Evolutionary conservation across 2,113 vertebrate species (phyloP).

Genomic region (Psophia crepitans): DNA sequence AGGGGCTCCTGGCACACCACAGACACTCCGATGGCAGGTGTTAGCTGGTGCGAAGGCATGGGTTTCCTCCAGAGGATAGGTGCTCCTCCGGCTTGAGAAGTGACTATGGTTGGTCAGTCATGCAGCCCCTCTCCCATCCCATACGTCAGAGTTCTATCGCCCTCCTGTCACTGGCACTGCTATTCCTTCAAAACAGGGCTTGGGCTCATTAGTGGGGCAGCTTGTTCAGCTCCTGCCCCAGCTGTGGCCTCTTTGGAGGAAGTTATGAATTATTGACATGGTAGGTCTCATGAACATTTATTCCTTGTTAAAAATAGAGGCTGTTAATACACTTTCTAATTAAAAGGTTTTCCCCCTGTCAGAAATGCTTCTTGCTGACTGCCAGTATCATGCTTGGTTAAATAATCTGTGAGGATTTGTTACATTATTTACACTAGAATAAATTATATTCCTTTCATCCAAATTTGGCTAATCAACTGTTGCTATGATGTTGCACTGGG

Average conservation of each 20-base stretch:
- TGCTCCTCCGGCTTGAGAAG: neutral
- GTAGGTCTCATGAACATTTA: neutral
- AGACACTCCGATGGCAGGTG: fast-evolving
- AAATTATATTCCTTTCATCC: neutral
- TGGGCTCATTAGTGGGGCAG: neutral
- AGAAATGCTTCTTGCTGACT: neutral
- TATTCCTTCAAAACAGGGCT: neutral
- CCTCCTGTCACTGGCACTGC: neutral
- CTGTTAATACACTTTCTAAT: neutral
- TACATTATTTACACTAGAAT: neutral
- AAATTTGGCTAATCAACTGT: neutral
- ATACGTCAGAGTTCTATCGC: neutral
- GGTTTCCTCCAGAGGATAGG: neutral
- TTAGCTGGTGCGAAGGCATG: neutral
- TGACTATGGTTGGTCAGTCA: neutral
- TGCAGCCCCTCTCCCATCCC: neutral
- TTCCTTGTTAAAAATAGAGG: neutral
- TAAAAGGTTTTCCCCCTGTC: neutral
- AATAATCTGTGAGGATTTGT: neutral
- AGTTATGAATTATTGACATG: neutral
- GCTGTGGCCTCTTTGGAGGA: neutral
- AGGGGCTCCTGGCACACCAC: neutral
- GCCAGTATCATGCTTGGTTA: neutral
- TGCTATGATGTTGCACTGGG: neutral
- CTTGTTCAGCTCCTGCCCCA: neutral